A percentile compares a stretch with the other conserved stretches of the same genome.
Conservation (phyloP, 2,113 vertebrate genomes). For the Aegithalos caudatus region DNA sequence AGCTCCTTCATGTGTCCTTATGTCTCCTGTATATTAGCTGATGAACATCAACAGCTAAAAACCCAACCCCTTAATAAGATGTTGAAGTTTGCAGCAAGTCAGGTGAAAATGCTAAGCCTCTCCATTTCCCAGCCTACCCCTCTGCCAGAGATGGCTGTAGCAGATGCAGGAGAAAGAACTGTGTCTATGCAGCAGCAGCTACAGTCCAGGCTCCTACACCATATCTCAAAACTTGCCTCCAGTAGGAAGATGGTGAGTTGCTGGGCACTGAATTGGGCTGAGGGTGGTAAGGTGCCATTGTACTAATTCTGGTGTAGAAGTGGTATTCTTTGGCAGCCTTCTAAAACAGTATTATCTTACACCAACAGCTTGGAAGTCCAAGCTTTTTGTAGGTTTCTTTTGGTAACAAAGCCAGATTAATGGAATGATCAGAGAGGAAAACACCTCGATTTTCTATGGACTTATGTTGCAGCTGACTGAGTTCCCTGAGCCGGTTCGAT, state of each 20-base stretch:
- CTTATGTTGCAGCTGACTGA: background rate
- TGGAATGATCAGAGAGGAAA: background rate
- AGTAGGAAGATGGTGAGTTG: background rate
- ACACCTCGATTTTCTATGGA: background rate
- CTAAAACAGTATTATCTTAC: background rate
- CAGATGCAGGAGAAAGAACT: background rate
- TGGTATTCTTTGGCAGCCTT: background rate
- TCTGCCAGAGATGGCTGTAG: background rate
- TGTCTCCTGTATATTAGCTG: background rate
- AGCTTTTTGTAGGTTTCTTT: background rate
- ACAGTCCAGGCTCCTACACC: accelerated
- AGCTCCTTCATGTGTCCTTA: background rate
- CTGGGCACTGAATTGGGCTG: background rate
- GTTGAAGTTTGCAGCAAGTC: background rate
- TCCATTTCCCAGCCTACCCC: background rate
- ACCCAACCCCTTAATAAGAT: background rate
- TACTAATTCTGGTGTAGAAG: background rate
- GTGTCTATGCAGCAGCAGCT: background rate
- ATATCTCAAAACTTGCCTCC: background rate
- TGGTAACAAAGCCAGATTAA: background rate
- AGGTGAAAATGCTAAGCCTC: background rate
- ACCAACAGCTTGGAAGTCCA: background rate
- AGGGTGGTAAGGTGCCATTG: background rate
- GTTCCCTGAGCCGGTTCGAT: background rate
- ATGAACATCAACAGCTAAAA: background rate